Conservation (phyloP, 2,113 vertebrate species). For the Urocolius indicus region DNA sequence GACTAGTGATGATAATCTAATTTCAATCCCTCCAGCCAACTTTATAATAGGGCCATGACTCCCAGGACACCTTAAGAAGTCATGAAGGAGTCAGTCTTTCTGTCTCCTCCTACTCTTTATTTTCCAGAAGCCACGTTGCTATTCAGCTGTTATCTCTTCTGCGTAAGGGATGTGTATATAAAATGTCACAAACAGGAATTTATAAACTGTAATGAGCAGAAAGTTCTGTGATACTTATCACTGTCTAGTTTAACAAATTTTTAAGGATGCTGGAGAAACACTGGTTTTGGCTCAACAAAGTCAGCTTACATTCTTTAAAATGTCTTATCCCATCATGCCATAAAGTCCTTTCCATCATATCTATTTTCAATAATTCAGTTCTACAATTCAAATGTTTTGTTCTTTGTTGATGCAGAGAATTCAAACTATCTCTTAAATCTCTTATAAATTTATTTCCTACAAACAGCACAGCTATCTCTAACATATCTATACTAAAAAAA, state of each 20-base stretch:
- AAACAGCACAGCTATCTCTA: background rate
- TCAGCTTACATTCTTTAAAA: background rate
- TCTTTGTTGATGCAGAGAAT: background rate
- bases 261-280: background rate
- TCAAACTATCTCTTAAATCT: background rate
- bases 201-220: background rate
- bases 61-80: background rate
- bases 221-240: background rate
- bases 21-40: background rate
- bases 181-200: background rate
- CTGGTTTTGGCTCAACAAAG: background rate
- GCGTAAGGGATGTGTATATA: background rate
- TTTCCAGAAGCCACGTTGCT: background rate
- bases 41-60: background rate
- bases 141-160: background rate
- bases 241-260: background rate
- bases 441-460: background rate
- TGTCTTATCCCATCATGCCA: background rate
- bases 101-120: background rate
- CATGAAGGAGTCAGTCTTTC: background rate
- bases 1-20: background rate
- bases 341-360: background rate
- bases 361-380: background rate
- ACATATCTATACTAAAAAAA: background rate
- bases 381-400: background rate